Evolutionary conservation across 2,888 invertebrate species (phyloP).

Genomic region (Andrena chrysosceles): DNA sequence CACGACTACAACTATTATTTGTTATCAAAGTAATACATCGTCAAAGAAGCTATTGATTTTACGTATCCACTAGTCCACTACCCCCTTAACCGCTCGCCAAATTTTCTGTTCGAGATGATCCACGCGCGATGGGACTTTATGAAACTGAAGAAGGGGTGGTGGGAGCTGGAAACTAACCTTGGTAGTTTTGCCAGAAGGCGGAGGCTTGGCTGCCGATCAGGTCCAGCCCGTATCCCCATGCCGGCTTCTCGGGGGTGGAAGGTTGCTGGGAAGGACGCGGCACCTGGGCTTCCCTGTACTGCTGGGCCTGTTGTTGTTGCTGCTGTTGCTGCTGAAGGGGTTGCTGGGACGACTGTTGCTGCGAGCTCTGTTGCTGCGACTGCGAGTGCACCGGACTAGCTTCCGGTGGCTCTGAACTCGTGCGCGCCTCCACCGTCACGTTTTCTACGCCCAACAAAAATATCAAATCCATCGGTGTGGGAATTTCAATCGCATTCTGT

Average conservation of each 20-base stretch:
- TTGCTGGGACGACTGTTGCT: constrained; percentile 71
- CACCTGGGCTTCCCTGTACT: constrained; percentile 83
- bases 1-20: too few species aligned
- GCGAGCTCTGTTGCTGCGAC: constrained; percentile 78
- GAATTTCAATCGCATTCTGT: background rate
- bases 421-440: constrained; percentile 79
- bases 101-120: too few species aligned
- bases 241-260: constrained; percentile 85
- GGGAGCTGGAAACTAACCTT: constrained; percentile 88
- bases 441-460: constrained; percentile 75
- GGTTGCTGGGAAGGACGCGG: constrained; percentile 83
- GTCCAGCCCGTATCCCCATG: constrained; percentile 91
- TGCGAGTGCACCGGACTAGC: constrained; percentile 83
- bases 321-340: constrained; percentile 78
- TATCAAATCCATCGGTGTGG: background rate
- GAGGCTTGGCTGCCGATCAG: constrained; percentile 92
- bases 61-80: too few species aligned
- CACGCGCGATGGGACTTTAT: too few species aligned
- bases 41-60: too few species aligned
- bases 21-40: too few species aligned
- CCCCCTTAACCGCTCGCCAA: too few species aligned
- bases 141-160: too few species aligned
- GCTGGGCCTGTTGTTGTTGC: constrained; percentile 82
- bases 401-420: constrained; percentile 81
- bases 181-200: constrained; percentile 97